phyloP scores from a whole-genome alignment of 2,113 vertebrate genomes.

The Macquaria australasica region DNA sequence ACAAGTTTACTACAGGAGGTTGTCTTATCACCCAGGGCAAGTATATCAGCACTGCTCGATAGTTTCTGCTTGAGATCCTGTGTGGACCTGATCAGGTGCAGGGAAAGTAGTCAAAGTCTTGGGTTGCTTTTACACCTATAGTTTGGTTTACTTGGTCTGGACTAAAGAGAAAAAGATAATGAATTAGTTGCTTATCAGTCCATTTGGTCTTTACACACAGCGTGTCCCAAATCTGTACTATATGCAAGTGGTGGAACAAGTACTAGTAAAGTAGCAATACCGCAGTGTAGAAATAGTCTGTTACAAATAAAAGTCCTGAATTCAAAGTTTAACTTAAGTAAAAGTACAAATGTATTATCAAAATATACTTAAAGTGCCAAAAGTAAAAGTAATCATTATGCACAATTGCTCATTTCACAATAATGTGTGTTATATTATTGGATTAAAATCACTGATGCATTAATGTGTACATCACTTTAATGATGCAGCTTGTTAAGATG shows the following conservation, averaged over 20 bases:
- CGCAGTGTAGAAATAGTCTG: no score
- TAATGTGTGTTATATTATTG: not conserved
- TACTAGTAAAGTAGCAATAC: not conserved
- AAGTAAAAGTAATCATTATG: no score
- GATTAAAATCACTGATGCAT: not conserved
- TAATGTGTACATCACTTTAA: not conserved
- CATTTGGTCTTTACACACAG: not conserved
- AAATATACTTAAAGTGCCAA: no score
- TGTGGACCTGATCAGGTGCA: constrained; percentile 9
- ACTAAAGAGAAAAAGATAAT: not conserved
- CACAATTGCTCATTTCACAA: no score
- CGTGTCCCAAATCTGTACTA: not conserved
- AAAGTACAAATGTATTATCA: no score
- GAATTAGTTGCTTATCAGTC: not conserved
- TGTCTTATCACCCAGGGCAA: constrained; percentile 20
- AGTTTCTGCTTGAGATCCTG: constrained; percentile 22
- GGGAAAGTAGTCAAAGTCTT: no score
- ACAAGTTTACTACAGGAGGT: constrained; percentile 32
- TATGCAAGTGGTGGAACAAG: not conserved
- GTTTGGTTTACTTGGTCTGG: not conserved
- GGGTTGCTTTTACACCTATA: not conserved
- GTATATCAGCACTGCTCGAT: not conserved
- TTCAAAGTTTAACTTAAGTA: no score
- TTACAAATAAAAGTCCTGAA: no score
- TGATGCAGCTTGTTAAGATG: not conserved